phyloP scores from a whole-genome alignment of 2,888 invertebrate species.

The Melanotus villosus region DNA sequence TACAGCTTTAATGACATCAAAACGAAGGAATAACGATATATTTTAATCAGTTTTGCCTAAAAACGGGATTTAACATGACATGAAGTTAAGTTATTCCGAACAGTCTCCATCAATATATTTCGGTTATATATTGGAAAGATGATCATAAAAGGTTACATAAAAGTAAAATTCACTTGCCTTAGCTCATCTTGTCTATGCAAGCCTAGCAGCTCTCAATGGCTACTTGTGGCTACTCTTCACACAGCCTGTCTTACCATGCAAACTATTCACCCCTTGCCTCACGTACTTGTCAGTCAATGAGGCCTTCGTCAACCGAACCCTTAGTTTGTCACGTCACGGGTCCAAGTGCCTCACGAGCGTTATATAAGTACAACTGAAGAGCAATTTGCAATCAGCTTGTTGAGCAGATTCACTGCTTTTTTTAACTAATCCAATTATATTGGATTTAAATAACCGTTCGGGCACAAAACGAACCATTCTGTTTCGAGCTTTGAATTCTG shows the following conservation, averaged over 20 bases:
- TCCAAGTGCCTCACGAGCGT: conserved; percentile 47
- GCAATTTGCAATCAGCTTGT: conserved; percentile 63
- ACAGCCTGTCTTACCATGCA: conserved; percentile 53
- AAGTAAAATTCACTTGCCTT: neutral
- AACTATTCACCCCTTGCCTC: conserved; percentile 47
- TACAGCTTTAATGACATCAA: too few relatives aligned
- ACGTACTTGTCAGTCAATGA: conserved; percentile 41
- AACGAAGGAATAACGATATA: too few relatives aligned
- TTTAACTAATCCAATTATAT: conserved; percentile 65
- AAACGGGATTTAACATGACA: too few relatives aligned
- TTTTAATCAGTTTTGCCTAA: too few relatives aligned
- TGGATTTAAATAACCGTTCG: conserved; percentile 18
- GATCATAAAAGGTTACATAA: too few relatives aligned
- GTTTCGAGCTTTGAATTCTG: neutral
- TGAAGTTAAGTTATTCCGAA: too few relatives aligned
- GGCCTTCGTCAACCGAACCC: conserved; percentile 48
- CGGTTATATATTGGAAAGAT: too few relatives aligned
- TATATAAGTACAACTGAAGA: conserved; percentile 55
- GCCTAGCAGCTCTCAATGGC: conserved; percentile 66
- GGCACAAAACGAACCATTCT: conserved; percentile 9
- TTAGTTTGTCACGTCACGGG: conserved; percentile 52
- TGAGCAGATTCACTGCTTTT: conserved; percentile 60
- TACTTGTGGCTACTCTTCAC: conserved; percentile 64
- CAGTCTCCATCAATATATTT: too few relatives aligned
- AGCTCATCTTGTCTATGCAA: conserved; percentile 23